Percentiles rank a stretch among this genome's conserved stretches.
Evolutionary conservation across 2,797 vertebrate species (phyloP).

Genomic region (Coendou prehensilis): DNA sequence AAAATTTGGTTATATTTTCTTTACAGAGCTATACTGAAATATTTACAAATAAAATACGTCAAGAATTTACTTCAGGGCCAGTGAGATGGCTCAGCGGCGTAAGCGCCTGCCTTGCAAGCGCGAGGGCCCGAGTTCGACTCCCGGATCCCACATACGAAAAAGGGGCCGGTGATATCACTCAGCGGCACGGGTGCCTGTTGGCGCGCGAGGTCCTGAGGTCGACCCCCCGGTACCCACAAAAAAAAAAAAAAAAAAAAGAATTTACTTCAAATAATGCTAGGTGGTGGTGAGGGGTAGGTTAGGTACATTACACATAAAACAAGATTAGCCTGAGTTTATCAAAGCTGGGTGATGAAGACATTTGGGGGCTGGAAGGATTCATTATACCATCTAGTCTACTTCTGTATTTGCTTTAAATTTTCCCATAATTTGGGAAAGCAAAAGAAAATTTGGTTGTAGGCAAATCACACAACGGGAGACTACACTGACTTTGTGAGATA

Average conservation of each 20-base stretch:
- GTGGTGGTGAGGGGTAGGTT: no score
- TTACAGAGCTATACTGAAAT: neutral
- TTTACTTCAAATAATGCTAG: conserved; percentile 45
- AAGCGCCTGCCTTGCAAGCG: no score
- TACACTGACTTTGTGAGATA: neutral
- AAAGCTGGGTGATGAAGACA: neutral
- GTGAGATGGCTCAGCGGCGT: no score
- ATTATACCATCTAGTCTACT: neutral
- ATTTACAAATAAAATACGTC: neutral
- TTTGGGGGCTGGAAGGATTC: neutral
- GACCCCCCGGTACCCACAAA: no score
- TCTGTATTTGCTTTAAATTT: conserved; percentile 8
- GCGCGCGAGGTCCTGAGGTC: no score
- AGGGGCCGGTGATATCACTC: no score
- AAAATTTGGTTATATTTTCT: conserved; percentile 5
- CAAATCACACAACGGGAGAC: neutral
- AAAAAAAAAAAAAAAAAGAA: no score
- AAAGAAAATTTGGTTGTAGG: neutral
- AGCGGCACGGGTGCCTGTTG: no score
- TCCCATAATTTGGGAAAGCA: neutral
- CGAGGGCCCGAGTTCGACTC: no score
- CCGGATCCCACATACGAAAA: no score
- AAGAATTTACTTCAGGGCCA: conserved; percentile 65
- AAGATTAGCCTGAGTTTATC: neutral
- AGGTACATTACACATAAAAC: neutral